Percentiles rank a stretch among this genome's conserved stretches.
phyloP scores from a whole-genome alignment of 2,888 invertebrate genomes.

The Ypsolopha scabrella region DNA sequence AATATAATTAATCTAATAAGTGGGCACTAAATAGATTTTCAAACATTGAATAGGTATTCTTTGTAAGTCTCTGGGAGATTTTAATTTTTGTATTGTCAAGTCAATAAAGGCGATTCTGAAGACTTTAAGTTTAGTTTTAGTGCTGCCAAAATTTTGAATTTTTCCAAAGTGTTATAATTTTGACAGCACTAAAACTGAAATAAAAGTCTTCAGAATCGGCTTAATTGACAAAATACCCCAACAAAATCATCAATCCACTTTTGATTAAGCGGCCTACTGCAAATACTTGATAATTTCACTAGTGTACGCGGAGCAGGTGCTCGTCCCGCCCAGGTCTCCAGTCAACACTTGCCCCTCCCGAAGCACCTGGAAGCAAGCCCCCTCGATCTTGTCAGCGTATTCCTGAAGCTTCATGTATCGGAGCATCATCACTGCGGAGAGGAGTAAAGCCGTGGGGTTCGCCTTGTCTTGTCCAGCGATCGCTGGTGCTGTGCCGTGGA shows the following conservation, averaged over 20 bases:
- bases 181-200: too few relatives aligned
- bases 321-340: constrained; percentile 93
- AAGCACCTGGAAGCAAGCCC: constrained; percentile 87
- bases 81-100: too few relatives aligned
- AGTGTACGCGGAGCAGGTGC: constrained; percentile 95
- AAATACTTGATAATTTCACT: constrained; percentile 78
- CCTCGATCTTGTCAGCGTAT: constrained; percentile 84
- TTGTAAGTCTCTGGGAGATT: too few relatives aligned
- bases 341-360: constrained; percentile 86
- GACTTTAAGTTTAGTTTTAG: too few relatives aligned
- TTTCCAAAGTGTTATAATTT: too few relatives aligned
- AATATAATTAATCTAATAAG: too few relatives aligned
- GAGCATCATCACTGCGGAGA: constrained; percentile 99
- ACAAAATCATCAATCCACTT: background rate
- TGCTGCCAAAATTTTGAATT: too few relatives aligned
- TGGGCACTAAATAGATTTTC: too few relatives aligned
- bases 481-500: constrained; percentile 97
- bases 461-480: constrained; percentile 98
- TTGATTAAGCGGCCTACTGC: constrained; percentile 9
- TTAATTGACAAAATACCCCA: too few relatives aligned
- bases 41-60: too few relatives aligned
- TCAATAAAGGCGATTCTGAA: too few relatives aligned
- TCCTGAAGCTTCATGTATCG: constrained; percentile 84
- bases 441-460: constrained; percentile 96
- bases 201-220: too few relatives aligned